Percentiles rank a stretch among this genome's conserved stretches.
phyloP scores from a whole-genome alignment of 1,140 invertebrate genomes.

The Scylla paramamosain region DNA sequence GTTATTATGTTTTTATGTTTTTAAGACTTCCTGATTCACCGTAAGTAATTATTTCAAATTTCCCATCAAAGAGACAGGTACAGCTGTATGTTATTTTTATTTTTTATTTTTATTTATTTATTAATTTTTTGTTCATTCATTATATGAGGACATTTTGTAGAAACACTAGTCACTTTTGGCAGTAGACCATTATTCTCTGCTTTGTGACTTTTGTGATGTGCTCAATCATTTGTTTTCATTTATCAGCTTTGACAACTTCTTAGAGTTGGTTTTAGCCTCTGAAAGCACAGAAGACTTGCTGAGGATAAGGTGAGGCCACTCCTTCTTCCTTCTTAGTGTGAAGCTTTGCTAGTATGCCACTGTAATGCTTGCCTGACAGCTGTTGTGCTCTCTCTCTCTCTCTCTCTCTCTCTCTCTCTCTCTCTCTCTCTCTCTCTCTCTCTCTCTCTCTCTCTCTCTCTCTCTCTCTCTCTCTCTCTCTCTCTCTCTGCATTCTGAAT shows the following conservation, averaged over 20 bases:
- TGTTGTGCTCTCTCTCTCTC: slow-evolving; percentile 29
- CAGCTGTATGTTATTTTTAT: neutral
- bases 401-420: neutral
- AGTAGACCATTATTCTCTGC: slow-evolving; percentile 52
- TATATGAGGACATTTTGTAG: slow-evolving; percentile 37
- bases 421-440: slow-evolving; percentile 20
- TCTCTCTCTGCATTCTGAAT: neutral
- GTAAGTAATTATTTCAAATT: neutral
- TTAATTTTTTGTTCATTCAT: slow-evolving; percentile 23
- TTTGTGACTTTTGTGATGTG: slow-evolving; percentile 56
- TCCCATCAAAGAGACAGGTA: neutral
- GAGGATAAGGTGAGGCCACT: slow-evolving; percentile 71
- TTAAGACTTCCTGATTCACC: neutral
- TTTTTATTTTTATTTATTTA: neutral
- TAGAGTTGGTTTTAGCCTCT: slow-evolving; percentile 75
- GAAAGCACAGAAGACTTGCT: slow-evolving; percentile 71
- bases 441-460: slow-evolving; percentile 18
- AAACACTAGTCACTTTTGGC: slow-evolving; percentile 33
- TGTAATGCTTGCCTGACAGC: neutral
- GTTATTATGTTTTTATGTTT: no score
- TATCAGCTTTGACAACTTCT: slow-evolving; percentile 75
- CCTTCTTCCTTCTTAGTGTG: slow-evolving; percentile 55
- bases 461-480: slow-evolving; percentile 18
- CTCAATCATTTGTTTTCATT: slow-evolving; percentile 72
- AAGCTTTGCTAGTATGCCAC: slow-evolving; percentile 53